Percentiles rank a stretch among this genome's conserved stretches.
Evolutionary conservation across 2,797 vertebrate species (phyloP).

Genomic region (Chiroxiphia lanceolata): DNA sequence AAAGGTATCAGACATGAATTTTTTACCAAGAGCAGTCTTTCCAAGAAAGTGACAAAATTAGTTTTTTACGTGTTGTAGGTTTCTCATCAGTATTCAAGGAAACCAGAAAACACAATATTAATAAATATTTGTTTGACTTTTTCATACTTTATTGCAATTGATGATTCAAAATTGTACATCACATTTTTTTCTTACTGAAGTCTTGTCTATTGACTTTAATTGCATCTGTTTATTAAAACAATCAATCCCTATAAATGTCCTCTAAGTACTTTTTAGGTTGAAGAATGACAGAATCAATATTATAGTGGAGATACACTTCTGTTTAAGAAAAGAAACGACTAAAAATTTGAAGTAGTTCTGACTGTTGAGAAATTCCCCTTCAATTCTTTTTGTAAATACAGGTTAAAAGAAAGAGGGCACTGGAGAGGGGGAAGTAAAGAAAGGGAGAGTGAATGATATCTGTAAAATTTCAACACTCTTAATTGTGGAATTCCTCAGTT

Average conservation of each 20-base stretch:
- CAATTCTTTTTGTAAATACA: neutral
- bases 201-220: neutral
- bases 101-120: neutral
- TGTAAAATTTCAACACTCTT: neutral
- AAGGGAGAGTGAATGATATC: neutral
- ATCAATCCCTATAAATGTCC: neutral
- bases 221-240: neutral
- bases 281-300: neutral
- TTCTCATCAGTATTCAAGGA: neutral
- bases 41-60: neutral
- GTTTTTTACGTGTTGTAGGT: neutral
- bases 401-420: neutral
- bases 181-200: neutral
- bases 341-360: neutral
- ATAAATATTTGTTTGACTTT: neutral
- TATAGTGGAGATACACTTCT: neutral
- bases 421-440: neutral
- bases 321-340: neutral
- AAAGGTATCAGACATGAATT: neutral
- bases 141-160: neutral
- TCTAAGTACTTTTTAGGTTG: neutral
- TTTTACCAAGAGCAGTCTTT: neutral
- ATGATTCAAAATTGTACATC: neutral
- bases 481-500: neutral
- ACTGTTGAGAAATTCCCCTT: neutral